Conservation (phyloP, 1,140 invertebrate species). For the Sarcophaga peregrina region DNA sequence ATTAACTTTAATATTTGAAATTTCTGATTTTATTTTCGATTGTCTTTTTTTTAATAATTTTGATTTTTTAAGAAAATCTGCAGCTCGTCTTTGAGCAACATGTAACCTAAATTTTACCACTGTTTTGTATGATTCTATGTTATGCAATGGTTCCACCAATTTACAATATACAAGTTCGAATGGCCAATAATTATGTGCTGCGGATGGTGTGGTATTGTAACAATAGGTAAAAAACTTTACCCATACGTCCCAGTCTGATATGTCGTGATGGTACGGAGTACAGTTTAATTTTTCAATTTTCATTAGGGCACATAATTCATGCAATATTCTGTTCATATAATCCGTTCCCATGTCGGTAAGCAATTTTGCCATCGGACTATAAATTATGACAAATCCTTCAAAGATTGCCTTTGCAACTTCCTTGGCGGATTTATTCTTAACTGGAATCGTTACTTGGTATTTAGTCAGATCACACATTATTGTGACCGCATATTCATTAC, state of each 20-base stretch:
- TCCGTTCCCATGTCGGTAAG: slow-evolving; percentile 42
- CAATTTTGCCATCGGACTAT: slow-evolving; percentile 46
- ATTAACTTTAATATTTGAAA: too few relatives aligned
- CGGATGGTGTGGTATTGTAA: slow-evolving; percentile 49
- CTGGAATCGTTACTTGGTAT: slow-evolving; percentile 44
- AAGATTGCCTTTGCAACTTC: slow-evolving; percentile 50
- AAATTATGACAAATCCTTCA: slow-evolving; percentile 47
- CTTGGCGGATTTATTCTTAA: slow-evolving; percentile 37
- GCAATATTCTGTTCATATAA: background rate
- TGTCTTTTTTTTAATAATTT: slow-evolving; percentile 18
- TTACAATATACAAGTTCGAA: too few relatives aligned
- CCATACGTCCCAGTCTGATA: slow-evolving; percentile 49
- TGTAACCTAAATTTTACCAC: slow-evolving; percentile 44
- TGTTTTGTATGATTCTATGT: slow-evolving; percentile 45
- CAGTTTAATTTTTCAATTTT: slow-evolving; percentile 48
- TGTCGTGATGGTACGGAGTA: slow-evolving; percentile 48
- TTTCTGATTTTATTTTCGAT: too few relatives aligned
- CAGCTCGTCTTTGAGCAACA: slow-evolving; percentile 19
- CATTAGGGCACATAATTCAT: slow-evolving; percentile 47
- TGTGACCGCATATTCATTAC: slow-evolving; percentile 5
- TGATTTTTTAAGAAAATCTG: slow-evolving; percentile 36
- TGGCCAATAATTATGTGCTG: slow-evolving; percentile 47
- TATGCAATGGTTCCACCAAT: slow-evolving; percentile 46
- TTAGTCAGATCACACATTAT: too few relatives aligned
- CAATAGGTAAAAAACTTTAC: slow-evolving; percentile 49